Evolutionary conservation across 2,888 invertebrate genomes (phyloP).

Genomic region (Netelia fuscicornis): DNA sequence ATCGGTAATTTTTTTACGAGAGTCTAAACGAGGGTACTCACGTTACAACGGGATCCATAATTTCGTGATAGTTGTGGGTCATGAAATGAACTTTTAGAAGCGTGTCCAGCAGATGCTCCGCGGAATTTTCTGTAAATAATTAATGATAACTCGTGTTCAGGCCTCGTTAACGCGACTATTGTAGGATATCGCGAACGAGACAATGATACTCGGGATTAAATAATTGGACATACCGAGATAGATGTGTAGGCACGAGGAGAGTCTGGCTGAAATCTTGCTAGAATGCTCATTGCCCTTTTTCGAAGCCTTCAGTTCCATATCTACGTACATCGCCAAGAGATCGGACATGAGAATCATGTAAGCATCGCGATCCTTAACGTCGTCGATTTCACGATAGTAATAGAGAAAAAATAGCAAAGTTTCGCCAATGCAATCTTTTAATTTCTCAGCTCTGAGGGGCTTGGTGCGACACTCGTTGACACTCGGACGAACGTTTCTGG

Average conservation of each 20-base stretch:
- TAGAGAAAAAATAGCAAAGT: slow-evolving; percentile 83
- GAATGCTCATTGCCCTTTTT: slow-evolving; percentile 78
- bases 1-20: not conserved
- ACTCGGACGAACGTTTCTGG: slow-evolving; percentile 82
- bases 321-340: slow-evolving; percentile 84
- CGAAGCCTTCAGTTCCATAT: slow-evolving; percentile 84
- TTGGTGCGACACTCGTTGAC: slow-evolving; percentile 82
- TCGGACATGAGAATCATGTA: slow-evolving; percentile 84
- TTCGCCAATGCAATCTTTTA: slow-evolving; percentile 83
- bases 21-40: slow-evolving; percentile 74
- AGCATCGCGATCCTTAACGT: slow-evolving; percentile 77
- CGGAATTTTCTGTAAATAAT: slow-evolving; percentile 79
- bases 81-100: slow-evolving; percentile 81
- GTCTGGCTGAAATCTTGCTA: slow-evolving; percentile 79
- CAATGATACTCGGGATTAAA: not conserved
- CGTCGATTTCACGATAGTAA: slow-evolving; percentile 80
- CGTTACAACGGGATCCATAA: slow-evolving; percentile 82
- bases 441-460: slow-evolving; percentile 82
- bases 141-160: not conserved
- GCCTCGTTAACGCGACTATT: not conserved
- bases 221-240: slow-evolving; percentile 79
- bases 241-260: slow-evolving; percentile 79
- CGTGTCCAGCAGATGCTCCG: slow-evolving; percentile 81
- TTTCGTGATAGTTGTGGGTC: slow-evolving; percentile 77
- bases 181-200: not conserved